Percentiles rank a stretch among this genome's conserved stretches.
Conservation (phyloP, 2,797 vertebrate species). For the Pseudochromis fuscus region DNA sequence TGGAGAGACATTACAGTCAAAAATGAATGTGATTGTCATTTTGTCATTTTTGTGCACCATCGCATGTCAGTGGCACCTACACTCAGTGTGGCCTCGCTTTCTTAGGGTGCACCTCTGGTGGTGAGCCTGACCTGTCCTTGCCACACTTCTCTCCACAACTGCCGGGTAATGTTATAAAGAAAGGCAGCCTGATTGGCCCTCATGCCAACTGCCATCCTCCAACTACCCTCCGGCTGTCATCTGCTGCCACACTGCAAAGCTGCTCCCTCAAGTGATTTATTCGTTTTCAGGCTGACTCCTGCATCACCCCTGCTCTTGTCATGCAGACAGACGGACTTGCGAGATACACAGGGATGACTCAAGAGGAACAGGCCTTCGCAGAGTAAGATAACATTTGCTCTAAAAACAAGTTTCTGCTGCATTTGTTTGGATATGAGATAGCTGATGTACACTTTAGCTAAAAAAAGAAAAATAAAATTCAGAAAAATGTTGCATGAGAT, state of each 20-base stretch:
- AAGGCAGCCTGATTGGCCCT: constrained; percentile 57
- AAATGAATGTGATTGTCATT: constrained; percentile 10
- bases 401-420: constrained; percentile 26
- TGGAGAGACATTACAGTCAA: constrained; percentile 22
- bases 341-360: constrained; percentile 45
- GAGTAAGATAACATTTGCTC: constrained; percentile 25
- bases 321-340: constrained; percentile 35
- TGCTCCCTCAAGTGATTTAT: constrained; percentile 70
- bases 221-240: constrained; percentile 68
- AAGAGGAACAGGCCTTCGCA: constrained; percentile 17
- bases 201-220: constrained; percentile 51
- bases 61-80: not conserved
- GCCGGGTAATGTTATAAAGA: constrained; percentile 62
- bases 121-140: constrained; percentile 49
- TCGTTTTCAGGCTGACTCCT: constrained; percentile 52
- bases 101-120: constrained; percentile 42
- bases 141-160: constrained; percentile 46
- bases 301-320: constrained; percentile 58
- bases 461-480: constrained; percentile 11
- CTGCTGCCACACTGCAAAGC: constrained; percentile 66
- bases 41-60: not conserved
- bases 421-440: constrained; percentile 35
- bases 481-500: constrained; percentile 36
- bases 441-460: constrained; percentile 15
- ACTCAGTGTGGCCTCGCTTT: constrained; percentile 19